Base-by-base conservation (phyloP, 2,797 vertebrate genomes). In the Sorex maritimensis region DNA sequence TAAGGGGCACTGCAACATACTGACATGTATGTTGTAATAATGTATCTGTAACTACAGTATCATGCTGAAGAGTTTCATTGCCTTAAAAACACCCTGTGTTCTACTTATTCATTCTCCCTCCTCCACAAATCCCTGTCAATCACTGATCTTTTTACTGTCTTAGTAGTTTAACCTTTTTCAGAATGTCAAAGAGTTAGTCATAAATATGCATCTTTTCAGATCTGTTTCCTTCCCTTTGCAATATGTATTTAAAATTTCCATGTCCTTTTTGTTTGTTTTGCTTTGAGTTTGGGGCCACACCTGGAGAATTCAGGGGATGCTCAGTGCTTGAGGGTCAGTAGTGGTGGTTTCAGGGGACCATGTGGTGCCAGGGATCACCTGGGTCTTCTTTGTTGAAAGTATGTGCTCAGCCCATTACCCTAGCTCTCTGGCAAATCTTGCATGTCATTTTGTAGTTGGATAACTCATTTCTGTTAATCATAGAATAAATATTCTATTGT, bases 81-180 rank as follows among this genome's bases (percentile, higher is more conserved):
- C 28, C 61, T 24, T 90, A 61, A 86, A 86, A 73, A 77, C n/a
- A 28, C 5, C 2, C 46, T 2, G 1, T 7, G 1, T 6, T 41
- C 11, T 15, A 65, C 7, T 19, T 49, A 17, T 49, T 52, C 7
- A 11, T 68, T 28, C 1, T 38, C 19, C 49, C 26, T 6, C 68
- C 28, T n/a, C 68, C 15, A 0, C 17, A 69, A 28, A 26, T 13
- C 28, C 13, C 30, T 30, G 26, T 28, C 46, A 77, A 26, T 6
- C 30, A 19, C 23, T 30, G 49, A 88, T 44, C 30, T 10, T 80
- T 88, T 75, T 61, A 71, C 7, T 75, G 19, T 55, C 61, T 67
- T 8, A n/a, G 49, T 52, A 73, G 17, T 91, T 82, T 55, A 81
- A 44, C 0, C 52, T 81, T 41, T 88, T 88, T 52, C n/a, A 75